Evolutionary conservation across 1,140 invertebrate species (phyloP), one percentile per base, ranked within the genome.

Genomic region (Drosophila watanabei): DNA sequence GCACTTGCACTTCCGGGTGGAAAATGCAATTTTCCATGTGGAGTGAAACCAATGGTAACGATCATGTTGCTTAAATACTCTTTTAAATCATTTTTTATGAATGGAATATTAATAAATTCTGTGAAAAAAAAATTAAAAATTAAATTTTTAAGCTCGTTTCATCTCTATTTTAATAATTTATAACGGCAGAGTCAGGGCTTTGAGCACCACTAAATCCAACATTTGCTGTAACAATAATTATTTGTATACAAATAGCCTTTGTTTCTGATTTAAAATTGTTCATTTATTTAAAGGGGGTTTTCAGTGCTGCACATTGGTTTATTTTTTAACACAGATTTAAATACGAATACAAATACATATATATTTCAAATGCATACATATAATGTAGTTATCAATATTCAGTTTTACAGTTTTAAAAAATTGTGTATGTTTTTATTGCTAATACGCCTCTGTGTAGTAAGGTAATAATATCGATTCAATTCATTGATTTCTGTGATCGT

Each of bases 301-400:
- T 81, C 79, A 86, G 82, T 86, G 82, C 75, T 75, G 72, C 68
- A 85, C 73, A 80, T 51, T 66, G 35, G 35, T 41, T 62, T 51
- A 73, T 59, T 18, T 46, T 78, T 57, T 20, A 75, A 81, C 79
- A 81, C 61, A 81, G 49, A 54, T 79, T 46, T 35, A 72, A 76
- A 63, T 72, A 72, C 59, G 66, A 24, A 56, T 79, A 32, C 46
- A 85, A 81, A 75, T 75, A 64, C 68, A 70, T 64, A 39, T 64
- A 39, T 56, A 56, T 56, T 41, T 64, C 45, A 71, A 52, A 62
- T 54, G 43, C 39, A 39, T 45, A 65, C 33, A 37, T 60, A 73
- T 58, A 46, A 39, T 72, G 48, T 57, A 63, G 24, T 58, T 58
- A 51, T 33, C 57, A 61, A 59, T 82, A 70, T 57, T 75, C 28